Evolutionary conservation across 2,113 vertebrate species (phyloP), one percentile per base, ranked within the genome.

Genomic region (Melanocharis versteri): DNA sequence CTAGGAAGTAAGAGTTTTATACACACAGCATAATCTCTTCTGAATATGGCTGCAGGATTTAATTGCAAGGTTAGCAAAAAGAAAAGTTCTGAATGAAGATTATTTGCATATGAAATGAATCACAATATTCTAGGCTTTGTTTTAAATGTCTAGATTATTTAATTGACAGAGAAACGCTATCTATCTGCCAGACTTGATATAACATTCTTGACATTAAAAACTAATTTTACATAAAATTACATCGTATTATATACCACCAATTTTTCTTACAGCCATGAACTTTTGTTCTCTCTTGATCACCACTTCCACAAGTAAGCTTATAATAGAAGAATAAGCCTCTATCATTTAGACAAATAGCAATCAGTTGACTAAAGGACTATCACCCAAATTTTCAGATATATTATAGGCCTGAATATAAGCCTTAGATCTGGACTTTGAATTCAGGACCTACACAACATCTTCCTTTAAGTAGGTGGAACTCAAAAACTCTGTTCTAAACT

Each of bases 1-100:
- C 44, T 69, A 89, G 65, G 69, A 96, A 89, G 44, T 70, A 85
- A 91, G 51, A 54, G 9, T 60, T 93, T 93, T 89, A 93, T 82
- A 65, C 39, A 75, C 45, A 21, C 53, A 81, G 19, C n/a, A 89
- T 84, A 79, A 92, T 94, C 31, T 78, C 15, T 84, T 95, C 51
- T 73, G 64, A 91, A 92, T 56, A 71, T 11, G 23, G 48, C 40
- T 77, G 48, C 3, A 5, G 7, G 33, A 75, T 89, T 83, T 87
- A 92, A 58, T 60, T 89, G 33, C n/a, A 84, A 48, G 19, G 5
- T 20, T 33, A 87, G 44, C 31, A 77, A 68, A 90, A 83, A 2
- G 2, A 45, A 50, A 90, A 68, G 18, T 77, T 92, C 58, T 75
- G n/a, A 89, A 86, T 40, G 13, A 91, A 64, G 15, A n/a, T n/a